Base-by-base conservation (phyloP, 1,140 invertebrate species). In the Drosophila tristis region DNA sequence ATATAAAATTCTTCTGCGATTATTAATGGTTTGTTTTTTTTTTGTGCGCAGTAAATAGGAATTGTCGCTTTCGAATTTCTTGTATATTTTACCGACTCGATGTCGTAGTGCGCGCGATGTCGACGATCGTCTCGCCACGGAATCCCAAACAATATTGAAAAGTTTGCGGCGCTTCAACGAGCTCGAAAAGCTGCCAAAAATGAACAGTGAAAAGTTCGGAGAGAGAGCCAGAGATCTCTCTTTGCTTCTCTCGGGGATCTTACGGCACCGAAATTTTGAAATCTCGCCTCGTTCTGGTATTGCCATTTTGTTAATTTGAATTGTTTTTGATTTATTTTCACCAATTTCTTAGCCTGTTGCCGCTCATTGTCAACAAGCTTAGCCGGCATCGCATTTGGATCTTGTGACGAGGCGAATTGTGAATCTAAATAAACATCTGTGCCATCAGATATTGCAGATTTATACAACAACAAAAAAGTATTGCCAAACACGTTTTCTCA, bases 71-170 rank as follows among this genome's bases (percentile, higher is more conserved):
- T 47, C 7, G 60, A 56, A 55, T 25, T 49, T 44, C 31, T 58
- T 45, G 35, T 57, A 44, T 61, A 48, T 51, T 61, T 68, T 39
- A 42, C 3, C 9, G 31, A 35, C 31, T 35, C 35, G 35, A 11
- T 39, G 11, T 35, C 31, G 43, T 51, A 16, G 39, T 71, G 61
- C 77, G 81, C 77, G 77, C 67, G 81, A 56, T 53, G 15, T 42
- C 53, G 49, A 76, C 74, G 82, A 80, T 86, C 82, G 82, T 87
- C 59, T 82, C 84, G 71, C 82, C 55, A 50, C 82, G 84, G 59
- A 89, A 65, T 89, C 78, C 50, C 75, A 89, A 87, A 87, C 78
- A 89, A 87, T 76, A 87, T 87, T 87, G 82, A 87, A 57, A 66
- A 62, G 71, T 82, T 66, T 43, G 49, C 62, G 54, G 26, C 49